Percentiles rank a stretch among this genome's conserved stretches.
These are phyloP conservation scores for Sander lucioperca DNA, from an alignment of 2,113 vertebrate species.

Conservation along the genomic window DNA sequence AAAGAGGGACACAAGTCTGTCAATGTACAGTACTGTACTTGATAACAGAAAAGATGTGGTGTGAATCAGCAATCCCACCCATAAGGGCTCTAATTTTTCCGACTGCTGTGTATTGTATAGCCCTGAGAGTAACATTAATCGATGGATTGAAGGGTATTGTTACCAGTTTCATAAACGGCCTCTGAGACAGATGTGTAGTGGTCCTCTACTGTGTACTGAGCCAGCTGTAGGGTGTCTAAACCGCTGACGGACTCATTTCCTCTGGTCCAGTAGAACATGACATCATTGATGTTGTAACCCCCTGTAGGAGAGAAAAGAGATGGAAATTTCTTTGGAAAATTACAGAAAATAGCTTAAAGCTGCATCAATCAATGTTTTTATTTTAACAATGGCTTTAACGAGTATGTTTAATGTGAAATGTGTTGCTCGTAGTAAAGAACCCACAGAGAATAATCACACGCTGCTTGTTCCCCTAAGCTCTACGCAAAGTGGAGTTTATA, in stretches of 20 bases:
- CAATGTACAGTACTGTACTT: background rate
- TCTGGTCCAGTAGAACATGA: constrained; percentile 93
- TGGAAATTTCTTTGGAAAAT: background rate
- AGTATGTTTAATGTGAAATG: background rate
- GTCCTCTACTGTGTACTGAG: constrained; percentile 93
- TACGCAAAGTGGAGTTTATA: background rate
- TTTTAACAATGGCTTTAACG: background rate
- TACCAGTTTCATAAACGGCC: constrained; percentile 93
- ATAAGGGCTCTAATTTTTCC: background rate
- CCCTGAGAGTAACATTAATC: background rate
- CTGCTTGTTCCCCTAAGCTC: background rate
- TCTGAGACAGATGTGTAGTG: constrained; percentile 92
- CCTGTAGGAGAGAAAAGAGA: constrained; percentile 75
- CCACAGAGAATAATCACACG: background rate
- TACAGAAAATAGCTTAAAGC: background rate
- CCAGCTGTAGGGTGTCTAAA: constrained; percentile 87
- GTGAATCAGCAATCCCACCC: background rate
- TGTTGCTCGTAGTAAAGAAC: background rate
- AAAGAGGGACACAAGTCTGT: background rate
- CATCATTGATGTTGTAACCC: constrained; percentile 94
- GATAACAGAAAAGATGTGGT: background rate
- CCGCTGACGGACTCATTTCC: constrained; percentile 93
- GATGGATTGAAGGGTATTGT: background rate
- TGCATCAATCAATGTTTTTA: background rate
- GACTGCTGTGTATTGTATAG: background rate